These are phyloP conservation scores for Dasyornis broadbenti DNA, from an alignment of 2,113 vertebrate species.

Conservation along the genomic window DNA sequence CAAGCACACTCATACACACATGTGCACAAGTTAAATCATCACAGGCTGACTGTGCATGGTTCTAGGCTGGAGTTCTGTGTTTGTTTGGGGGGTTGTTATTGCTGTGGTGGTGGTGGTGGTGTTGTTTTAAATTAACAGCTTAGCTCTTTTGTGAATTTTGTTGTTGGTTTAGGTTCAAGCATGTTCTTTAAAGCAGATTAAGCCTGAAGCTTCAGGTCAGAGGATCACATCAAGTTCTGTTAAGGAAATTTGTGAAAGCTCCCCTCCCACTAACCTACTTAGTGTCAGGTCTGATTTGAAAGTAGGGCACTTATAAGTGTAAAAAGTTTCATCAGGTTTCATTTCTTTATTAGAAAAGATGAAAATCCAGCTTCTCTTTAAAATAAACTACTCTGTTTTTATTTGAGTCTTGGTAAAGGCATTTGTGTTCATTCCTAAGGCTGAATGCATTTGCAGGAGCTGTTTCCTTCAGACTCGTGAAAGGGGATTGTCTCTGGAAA, in stretches of 20 bases:
- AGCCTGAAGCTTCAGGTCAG: constrained; percentile 63
- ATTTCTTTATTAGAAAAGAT: constrained; percentile 47
- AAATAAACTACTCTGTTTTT: constrained; percentile 15
- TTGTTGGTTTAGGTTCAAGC: not conserved
- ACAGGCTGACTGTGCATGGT: not conserved
- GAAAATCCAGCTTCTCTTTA: constrained; percentile 43
- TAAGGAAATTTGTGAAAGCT: constrained; percentile 63
- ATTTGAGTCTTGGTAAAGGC: not conserved
- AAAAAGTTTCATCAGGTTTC: constrained; percentile 66
- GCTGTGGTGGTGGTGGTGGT: not conserved
- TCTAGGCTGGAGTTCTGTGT: not conserved
- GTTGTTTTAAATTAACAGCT: constrained; percentile 10
- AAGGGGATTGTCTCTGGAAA: constrained; percentile 6
- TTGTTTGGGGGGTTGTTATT: not conserved
- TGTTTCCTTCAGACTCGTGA: not conserved
- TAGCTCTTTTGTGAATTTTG: constrained; percentile 24
- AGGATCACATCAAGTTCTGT: constrained; percentile 59
- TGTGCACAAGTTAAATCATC: not conserved
- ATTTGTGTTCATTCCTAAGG: constrained; percentile 4
- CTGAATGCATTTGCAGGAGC: not conserved
- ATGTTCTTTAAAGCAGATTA: constrained; percentile 49
- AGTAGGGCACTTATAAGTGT: constrained; percentile 47
- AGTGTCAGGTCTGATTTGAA: constrained; percentile 61
- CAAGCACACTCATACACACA: not conserved
- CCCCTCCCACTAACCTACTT: constrained; percentile 65